Conservation (phyloP, 2,888 invertebrate species). For the Drosophila neotestacea region DNA sequence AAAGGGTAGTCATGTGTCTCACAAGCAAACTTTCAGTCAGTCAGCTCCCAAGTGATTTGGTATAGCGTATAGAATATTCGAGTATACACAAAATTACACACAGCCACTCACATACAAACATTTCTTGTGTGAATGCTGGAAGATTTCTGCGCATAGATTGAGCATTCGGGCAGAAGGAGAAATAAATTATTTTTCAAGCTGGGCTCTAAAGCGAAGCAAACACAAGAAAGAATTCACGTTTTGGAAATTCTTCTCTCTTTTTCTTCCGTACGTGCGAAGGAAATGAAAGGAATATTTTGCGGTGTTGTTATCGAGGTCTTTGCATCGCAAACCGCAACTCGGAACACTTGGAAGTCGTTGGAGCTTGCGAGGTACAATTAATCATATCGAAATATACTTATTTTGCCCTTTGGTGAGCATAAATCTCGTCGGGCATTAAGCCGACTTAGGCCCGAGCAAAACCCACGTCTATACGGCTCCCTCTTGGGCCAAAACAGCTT, state of each 20-base stretch:
- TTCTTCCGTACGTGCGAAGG: conserved; percentile 52
- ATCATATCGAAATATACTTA: conserved; percentile 68
- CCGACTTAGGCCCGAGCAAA: conserved; percentile 38
- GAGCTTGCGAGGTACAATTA: conserved; percentile 63
- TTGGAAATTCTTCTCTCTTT: conserved; percentile 24
- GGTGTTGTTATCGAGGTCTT: conserved; percentile 57
- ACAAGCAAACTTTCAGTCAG: conserved; percentile 1
- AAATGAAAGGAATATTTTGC: conserved; percentile 50
- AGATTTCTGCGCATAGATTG: conserved; percentile 70
- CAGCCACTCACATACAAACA: neutral
- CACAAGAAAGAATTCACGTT: conserved; percentile 9
- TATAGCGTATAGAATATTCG: conserved; percentile 20
- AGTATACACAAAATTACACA: neutral
- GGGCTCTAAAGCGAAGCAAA: conserved; percentile 18
- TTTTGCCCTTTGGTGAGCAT: conserved; percentile 65
- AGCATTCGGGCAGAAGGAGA: conserved; percentile 34
- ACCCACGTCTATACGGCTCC: conserved; percentile 18
- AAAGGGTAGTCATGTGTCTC: too few relatives aligned
- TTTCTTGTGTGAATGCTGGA: conserved; percentile 19
- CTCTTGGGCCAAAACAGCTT: conserved; percentile 42
- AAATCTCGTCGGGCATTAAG: conserved; percentile 61
- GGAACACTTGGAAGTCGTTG: conserved; percentile 19
- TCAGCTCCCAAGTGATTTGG: neutral
- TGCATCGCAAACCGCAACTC: conserved; percentile 43
- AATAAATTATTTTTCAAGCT: conserved; percentile 62